A percentile compares a stretch with the other conserved stretches of the same genome.
Evolutionary conservation across 2,113 vertebrate species (phyloP).

Genomic region (Nothoprocta perdicaria): DNA sequence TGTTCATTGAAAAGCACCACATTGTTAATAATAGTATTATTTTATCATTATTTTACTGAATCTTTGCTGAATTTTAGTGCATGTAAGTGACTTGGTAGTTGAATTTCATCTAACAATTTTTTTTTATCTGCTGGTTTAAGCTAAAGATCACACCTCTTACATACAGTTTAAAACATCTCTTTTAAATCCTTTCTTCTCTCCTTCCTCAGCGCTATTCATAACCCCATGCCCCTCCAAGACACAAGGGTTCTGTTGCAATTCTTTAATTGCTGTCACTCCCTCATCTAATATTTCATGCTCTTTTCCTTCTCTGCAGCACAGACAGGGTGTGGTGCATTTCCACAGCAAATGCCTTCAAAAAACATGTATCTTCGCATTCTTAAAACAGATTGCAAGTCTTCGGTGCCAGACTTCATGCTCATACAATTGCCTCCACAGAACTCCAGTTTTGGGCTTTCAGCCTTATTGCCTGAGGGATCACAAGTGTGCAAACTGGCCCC

Average conservation of each 20-base stretch:
- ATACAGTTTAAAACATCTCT: not conserved
- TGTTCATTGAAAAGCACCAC: not conserved
- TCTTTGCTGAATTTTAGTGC: constrained; percentile 29
- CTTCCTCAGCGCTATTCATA: not conserved
- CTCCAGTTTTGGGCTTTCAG: not conserved
- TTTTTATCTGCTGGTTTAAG: constrained; percentile 4
- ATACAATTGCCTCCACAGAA: rapidly evolving
- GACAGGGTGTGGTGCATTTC: constrained; percentile 11
- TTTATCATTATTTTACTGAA: not conserved
- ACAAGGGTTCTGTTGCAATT: constrained; percentile 20
- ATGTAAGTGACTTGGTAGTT: not conserved
- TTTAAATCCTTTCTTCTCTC: not conserved
- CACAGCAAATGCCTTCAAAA: not conserved
- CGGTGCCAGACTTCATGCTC: not conserved
- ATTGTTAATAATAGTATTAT: not conserved
- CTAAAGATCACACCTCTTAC: not conserved
- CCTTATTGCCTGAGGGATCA: rapidly evolving
- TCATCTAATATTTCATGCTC: not conserved
- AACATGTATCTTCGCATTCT: not conserved
- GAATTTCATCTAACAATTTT: not conserved
- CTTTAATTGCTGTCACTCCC: constrained; percentile 38
- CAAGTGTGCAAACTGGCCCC: not conserved
- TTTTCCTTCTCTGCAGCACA: not conserved
- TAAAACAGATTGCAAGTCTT: not conserved
- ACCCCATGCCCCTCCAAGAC: constrained; percentile 13